Conservation (phyloP, 2,113 vertebrate species). For the Daubentonia madagascariensis region DNA sequence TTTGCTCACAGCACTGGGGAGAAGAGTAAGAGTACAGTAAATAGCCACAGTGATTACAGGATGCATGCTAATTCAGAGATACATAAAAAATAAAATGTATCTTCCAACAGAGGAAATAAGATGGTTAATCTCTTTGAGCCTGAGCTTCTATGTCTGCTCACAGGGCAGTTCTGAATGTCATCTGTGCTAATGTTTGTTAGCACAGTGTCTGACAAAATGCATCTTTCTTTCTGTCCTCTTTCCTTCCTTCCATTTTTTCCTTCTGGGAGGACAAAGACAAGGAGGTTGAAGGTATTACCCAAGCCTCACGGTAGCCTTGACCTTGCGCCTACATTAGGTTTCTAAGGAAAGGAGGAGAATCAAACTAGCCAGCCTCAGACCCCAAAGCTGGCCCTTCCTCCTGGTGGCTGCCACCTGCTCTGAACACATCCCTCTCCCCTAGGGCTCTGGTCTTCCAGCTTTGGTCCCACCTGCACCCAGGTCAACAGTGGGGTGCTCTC, state of each 20-base stretch:
- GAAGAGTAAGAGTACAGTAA: not conserved
- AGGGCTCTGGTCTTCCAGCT: not conserved
- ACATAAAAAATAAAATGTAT: fast-evolving
- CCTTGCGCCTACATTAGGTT: not conserved
- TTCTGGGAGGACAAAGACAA: not conserved
- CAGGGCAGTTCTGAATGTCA: not conserved
- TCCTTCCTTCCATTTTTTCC: not conserved
- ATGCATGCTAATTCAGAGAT: not conserved
- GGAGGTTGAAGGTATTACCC: not conserved
- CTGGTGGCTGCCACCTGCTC: not conserved
- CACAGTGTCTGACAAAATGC: not conserved
- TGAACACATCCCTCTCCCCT: fast-evolving
- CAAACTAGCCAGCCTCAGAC: fast-evolving
- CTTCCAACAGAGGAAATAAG: not conserved
- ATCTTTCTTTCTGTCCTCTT: not conserved
- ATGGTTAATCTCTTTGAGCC: not conserved
- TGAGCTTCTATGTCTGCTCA: not conserved
- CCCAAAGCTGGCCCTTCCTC: too few species aligned
- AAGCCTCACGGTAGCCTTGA: not conserved
- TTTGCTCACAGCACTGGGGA: not conserved
- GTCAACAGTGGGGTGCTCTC: not conserved
- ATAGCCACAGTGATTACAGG: not conserved
- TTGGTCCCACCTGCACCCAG: fast-evolving
- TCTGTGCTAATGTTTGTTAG: not conserved
- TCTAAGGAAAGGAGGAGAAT: not conserved